phyloP scores from a whole-genome alignment of 2,113 vertebrate species.

The Boulengeromyrus knoepffleri region DNA sequence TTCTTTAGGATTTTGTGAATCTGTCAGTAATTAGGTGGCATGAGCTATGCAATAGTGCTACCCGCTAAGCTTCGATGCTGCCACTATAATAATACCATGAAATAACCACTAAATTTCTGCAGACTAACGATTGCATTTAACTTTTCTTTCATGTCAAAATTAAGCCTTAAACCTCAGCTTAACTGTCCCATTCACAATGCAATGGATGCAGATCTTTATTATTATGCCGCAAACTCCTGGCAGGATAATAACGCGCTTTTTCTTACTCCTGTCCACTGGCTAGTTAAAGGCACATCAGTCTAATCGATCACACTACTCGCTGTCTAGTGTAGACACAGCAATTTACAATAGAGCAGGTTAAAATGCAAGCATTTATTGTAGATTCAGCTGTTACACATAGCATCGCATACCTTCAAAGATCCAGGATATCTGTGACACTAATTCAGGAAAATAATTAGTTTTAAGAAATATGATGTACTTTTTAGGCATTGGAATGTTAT shows the following conservation, averaged over 20 bases:
- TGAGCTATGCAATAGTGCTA: not conserved
- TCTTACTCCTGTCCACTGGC: not conserved
- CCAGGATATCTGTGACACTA: not conserved
- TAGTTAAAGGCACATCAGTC: not conserved
- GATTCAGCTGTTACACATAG: not conserved
- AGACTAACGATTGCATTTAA: not conserved
- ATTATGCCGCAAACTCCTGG: not conserved
- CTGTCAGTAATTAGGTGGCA: not conserved
- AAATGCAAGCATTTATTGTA: not conserved
- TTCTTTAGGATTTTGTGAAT: not conserved
- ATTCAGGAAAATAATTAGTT: not conserved
- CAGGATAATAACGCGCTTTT: not conserved
- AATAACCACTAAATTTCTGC: not conserved
- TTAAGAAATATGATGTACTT: not conserved
- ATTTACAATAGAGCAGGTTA: not conserved
- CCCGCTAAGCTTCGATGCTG: not conserved
- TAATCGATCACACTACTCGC: not conserved
- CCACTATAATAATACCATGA: not conserved
- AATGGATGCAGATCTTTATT: not conserved
- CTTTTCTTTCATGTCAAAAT: not conserved
- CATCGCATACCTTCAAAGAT: not conserved
- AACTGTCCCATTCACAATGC: not conserved
- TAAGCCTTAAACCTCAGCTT: not conserved
- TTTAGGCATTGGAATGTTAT: too few species aligned
- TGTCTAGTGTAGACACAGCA: not conserved